A percentile compares a stretch with the other conserved stretches of the same genome.
These are phyloP conservation scores for Caretta caretta DNA, from an alignment of 2,113 vertebrate species.

Conservation along the genomic window DNA sequence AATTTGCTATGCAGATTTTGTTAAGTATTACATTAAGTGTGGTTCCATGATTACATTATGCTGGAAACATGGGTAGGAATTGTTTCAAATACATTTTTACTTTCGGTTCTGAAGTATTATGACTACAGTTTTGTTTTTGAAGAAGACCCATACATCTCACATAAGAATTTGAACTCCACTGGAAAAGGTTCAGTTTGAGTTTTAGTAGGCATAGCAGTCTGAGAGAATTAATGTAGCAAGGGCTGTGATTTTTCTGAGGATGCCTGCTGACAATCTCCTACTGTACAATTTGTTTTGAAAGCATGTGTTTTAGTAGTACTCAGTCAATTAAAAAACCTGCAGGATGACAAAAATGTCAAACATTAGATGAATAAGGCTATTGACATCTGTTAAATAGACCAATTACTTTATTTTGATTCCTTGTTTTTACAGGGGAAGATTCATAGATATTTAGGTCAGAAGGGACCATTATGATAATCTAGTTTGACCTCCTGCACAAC, in stretches of 20 bases:
- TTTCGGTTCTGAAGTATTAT: neutral
- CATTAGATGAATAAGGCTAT: neutral
- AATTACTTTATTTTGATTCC: neutral
- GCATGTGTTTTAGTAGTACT: neutral
- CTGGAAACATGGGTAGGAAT: neutral
- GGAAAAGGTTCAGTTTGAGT: neutral
- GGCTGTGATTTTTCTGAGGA: neutral
- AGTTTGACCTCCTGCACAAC: too few relatives aligned
- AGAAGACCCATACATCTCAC: neutral
- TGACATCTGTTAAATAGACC: neutral
- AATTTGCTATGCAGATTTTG: neutral
- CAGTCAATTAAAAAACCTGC: neutral
- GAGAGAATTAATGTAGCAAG: neutral
- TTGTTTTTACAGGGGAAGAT: neutral
- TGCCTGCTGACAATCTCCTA: neutral
- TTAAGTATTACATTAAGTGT: neutral
- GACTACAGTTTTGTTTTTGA: neutral
- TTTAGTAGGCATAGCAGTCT: neutral
- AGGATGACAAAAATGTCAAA: neutral
- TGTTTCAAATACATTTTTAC: neutral
- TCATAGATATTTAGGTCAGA: too few relatives aligned
- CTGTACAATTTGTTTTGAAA: neutral
- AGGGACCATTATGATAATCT: too few relatives aligned
- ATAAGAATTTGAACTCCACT: neutral
- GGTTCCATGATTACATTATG: neutral